Evolutionary conservation across 2,797 vertebrate genomes (phyloP).

Genomic region (Parotocinclus haroldoi): DNA sequence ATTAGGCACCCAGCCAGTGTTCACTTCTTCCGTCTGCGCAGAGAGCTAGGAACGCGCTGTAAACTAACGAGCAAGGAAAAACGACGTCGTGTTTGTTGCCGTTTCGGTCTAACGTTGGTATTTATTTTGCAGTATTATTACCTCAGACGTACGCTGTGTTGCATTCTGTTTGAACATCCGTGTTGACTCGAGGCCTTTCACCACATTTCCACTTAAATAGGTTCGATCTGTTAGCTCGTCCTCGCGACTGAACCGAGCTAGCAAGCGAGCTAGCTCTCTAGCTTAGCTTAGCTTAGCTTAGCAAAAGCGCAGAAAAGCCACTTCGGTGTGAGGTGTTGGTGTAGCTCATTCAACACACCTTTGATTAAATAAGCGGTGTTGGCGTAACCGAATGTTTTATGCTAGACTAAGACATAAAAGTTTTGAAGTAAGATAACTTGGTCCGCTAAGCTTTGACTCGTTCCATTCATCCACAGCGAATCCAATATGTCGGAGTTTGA

Average conservation of each 20-base stretch:
- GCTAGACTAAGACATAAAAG: background rate
- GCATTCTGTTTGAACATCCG: background rate
- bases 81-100: background rate
- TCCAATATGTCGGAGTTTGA: constrained; percentile 77
- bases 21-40: constrained; percentile 28
- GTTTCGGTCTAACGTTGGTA: constrained; percentile 1
- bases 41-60: constrained; percentile 4
- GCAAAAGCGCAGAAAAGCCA: background rate
- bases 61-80: constrained; percentile 5
- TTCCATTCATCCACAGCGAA: constrained; percentile 31
- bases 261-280: constrained; percentile 30
- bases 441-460: constrained; percentile 4
- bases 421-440: constrained; percentile 26
- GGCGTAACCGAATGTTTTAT: constrained; percentile 3
- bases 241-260: constrained; percentile 2
- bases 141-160: too few species aligned
- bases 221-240: background rate
- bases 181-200: background rate
- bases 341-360: background rate
- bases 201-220: background rate
- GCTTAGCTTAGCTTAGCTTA: constrained; percentile 12
- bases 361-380: background rate
- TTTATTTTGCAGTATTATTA: background rate
- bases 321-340: constrained; percentile 1
- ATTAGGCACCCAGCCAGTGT: constrained; percentile 1